These are phyloP conservation scores for Onychostoma macrolepis DNA, from an alignment of 2,113 vertebrate genomes.

Conservation along the genomic window DNA sequence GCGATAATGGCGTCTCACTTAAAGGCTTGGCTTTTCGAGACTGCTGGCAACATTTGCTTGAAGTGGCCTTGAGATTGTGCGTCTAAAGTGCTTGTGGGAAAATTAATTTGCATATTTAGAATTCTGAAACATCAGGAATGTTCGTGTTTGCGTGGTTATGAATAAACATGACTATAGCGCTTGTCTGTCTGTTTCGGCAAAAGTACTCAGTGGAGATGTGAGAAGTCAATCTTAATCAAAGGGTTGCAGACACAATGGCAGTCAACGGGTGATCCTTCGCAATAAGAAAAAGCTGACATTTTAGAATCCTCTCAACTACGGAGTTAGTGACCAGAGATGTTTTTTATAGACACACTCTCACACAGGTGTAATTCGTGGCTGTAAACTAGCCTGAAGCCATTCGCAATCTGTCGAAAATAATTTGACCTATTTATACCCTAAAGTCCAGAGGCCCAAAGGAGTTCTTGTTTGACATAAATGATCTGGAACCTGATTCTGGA, in stretches of 20 bases:
- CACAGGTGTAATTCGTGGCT: background rate
- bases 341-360: background rate
- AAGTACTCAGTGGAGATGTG: slow-evolving; percentile 33
- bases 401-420: slow-evolving; percentile 1
- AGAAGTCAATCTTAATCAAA: slow-evolving; percentile 53
- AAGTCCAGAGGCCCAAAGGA: background rate
- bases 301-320: background rate
- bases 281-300: slow-evolving; percentile 28
- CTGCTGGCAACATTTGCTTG: slow-evolving; percentile 19
- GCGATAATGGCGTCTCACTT: slow-evolving; percentile 8
- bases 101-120: slow-evolving; percentile 46
- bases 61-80: slow-evolving; percentile 7
- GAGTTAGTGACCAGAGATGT: slow-evolving; percentile 17
- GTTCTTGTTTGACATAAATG: background rate
- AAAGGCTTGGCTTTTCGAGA: slow-evolving; percentile 28
- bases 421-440: background rate
- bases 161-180: slow-evolving; percentile 38
- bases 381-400: slow-evolving; percentile 14
- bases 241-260: slow-evolving; percentile 10
- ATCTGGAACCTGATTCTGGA: background rate
- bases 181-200: slow-evolving; percentile 37
- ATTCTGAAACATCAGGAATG: slow-evolving; percentile 17
- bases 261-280: background rate
- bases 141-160: slow-evolving; percentile 18
- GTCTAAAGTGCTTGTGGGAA: slow-evolving; percentile 22